Conservation (phyloP, 2,888 invertebrate species). For the Eudasyphora cyanicolor region DNA sequence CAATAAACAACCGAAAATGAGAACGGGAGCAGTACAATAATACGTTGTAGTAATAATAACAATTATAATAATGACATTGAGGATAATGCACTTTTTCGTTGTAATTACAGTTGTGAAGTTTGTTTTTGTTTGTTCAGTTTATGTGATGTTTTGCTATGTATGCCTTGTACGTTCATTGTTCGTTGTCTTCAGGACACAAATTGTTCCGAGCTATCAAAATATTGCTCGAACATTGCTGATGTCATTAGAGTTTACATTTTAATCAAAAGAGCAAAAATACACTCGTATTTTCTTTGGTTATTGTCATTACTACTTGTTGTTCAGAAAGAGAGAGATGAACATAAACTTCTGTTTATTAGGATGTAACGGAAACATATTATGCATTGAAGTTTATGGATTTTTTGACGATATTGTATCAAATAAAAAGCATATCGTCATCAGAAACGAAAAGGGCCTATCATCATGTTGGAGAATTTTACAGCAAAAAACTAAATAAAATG, state of each 20-base stretch:
- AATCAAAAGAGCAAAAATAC: slow-evolving; percentile 30
- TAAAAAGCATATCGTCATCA: no score
- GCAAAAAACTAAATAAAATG: no score
- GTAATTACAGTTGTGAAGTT: slow-evolving; percentile 33
- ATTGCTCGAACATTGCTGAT: not conserved
- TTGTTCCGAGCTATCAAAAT: slow-evolving; percentile 5
- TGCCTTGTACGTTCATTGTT: not conserved
- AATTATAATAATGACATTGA: slow-evolving; percentile 42
- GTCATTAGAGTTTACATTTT: slow-evolving; percentile 49
- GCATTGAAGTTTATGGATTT: not conserved
- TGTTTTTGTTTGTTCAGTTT: slow-evolving; percentile 18
- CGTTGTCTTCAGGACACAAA: slow-evolving; percentile 14
- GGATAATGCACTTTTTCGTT: slow-evolving; percentile 43
- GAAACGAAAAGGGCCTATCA: no score
- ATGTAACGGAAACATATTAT: no score
- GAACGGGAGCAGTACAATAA: no score
- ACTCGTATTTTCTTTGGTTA: not conserved
- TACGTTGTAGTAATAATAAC: not conserved
- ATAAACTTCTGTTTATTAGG: no score
- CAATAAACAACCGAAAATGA: slow-evolving; percentile 8
- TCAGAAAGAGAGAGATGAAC: not conserved
- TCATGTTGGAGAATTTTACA: no score
- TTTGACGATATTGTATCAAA: no score
- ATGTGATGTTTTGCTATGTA: no score
- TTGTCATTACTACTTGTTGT: not conserved